Evolutionary conservation across 2,113 vertebrate species (phyloP), one percentile per base, ranked within the genome.

Genomic region (Mola mola): DNA sequence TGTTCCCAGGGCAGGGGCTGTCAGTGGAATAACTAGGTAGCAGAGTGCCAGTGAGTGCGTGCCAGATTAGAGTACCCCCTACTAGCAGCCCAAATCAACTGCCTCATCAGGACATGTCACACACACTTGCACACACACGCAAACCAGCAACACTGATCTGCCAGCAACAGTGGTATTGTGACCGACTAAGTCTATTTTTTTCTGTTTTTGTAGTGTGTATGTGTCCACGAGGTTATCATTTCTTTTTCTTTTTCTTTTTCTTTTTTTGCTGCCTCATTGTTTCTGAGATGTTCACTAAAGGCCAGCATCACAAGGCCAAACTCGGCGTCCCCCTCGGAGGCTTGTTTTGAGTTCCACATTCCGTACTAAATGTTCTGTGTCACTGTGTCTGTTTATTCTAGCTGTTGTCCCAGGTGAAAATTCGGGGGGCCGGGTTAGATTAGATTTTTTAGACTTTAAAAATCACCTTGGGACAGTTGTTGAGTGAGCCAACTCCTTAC

Each of bases 41-140:
- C 15, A 28, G 44, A 41, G 62, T 58, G 79, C 75, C 81, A 81
- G 75, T 1, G 63, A 86, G 73, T 84, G 83, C 70, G 68, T 88
- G 86, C 72, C 61, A 72, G 87, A 88, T 90, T 90, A 87, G 61
- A 80, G 73, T 71, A 88, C 82, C 85, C 85, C 84, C 86, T 61
- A 83, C 86, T 71, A 85, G 79, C 82, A 73, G 66, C 65, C 78
- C 76, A 71, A 82, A 84, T 86, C 86, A 74, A 79, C 60, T 52
- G 74, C 69, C 78, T 86, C 81, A 77, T 82, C 68, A 51, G 79
- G 73, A 74, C 75, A 70, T 55, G 63, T 67, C 50, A 40, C 15
- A 24, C 38, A 24, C 12, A 52, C 15, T 15, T 13, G 37, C 60
- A 50, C 22, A 44, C 37, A 66, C 21, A 47, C 72, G 55, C 68